A percentile compares a stretch with the other conserved stretches of the same genome.
Conservation (phyloP, 2,888 invertebrate genomes). For the Lasioglossum leucozonium region DNA sequence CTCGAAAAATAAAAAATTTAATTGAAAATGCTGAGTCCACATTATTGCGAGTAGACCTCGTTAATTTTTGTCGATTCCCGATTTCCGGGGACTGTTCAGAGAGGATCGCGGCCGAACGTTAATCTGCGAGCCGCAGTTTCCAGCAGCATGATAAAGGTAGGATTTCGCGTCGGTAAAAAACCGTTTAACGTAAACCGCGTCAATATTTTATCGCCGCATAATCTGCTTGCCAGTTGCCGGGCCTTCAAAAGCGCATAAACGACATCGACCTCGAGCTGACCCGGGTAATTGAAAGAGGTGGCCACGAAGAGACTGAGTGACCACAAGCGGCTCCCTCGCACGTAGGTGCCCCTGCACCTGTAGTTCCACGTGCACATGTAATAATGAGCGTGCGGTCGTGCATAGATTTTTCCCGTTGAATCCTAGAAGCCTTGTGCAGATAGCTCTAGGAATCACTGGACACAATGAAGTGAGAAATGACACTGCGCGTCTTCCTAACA, state of each 20-base stretch:
- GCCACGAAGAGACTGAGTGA: conserved; percentile 65
- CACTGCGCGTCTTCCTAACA: background rate
- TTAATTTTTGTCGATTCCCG: background rate
- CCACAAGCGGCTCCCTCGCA: conserved; percentile 63
- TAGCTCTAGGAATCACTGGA: background rate
- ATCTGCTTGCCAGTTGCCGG: conserved; percentile 30
- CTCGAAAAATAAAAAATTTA: background rate
- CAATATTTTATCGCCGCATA: conserved; percentile 52
- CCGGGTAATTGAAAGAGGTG: conserved; percentile 75
- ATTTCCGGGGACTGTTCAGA: background rate
- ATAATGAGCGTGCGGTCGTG: conserved; percentile 53
- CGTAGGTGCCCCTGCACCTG: conserved; percentile 59
- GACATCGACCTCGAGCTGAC: conserved; percentile 69
- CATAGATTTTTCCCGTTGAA: conserved; percentile 40
- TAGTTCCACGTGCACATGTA: conserved; percentile 40
- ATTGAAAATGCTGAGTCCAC: background rate
- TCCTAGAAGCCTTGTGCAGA: conserved; percentile 31
- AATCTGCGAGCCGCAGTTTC: conserved; percentile 33
- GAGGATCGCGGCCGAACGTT: conserved; percentile 7
- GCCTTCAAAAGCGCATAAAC: conserved; percentile 61
- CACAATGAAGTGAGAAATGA: conserved; percentile 14
- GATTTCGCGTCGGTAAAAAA: conserved; percentile 38
- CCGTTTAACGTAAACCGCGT: conserved; percentile 43
- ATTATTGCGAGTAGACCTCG: background rate
- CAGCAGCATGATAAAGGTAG: conserved; percentile 29